Conservation (phyloP, 2,113 vertebrate genomes). For the Suricata suricatta region DNA sequence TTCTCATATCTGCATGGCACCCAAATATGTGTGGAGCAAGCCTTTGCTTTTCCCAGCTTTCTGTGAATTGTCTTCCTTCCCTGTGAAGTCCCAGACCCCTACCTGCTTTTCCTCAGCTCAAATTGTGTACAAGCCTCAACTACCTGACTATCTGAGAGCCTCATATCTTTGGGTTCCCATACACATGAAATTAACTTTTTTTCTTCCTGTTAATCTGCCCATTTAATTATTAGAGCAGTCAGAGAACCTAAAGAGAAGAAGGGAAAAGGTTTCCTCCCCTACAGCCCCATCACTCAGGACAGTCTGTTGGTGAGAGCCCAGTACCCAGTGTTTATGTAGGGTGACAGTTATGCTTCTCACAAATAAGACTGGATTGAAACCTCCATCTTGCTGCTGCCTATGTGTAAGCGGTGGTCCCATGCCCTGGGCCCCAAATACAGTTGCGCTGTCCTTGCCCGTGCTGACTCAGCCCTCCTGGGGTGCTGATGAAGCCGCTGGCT, state of each 20-base stretch:
- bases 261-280: neutral
- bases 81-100: neutral
- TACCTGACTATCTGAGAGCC: neutral
- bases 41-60: neutral
- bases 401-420: neutral
- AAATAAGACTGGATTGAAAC: neutral
- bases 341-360: neutral
- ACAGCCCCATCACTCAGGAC: fast-evolving
- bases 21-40: neutral
- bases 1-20: neutral
- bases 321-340: neutral
- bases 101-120: neutral
- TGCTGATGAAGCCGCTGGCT: neutral
- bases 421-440: conserved; percentile 1
- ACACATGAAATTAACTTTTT: neutral
- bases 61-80: neutral
- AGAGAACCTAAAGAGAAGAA: neutral
- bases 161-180: neutral
- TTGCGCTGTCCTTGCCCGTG: neutral
- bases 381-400: neutral
- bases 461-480: conserved; percentile 2
- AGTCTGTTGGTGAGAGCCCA: neutral
- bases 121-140: neutral
- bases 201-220: neutral
- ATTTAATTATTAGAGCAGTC: neutral